Conservation (phyloP, 1,140 invertebrate genomes). For the Heliothis virescens region DNA sequence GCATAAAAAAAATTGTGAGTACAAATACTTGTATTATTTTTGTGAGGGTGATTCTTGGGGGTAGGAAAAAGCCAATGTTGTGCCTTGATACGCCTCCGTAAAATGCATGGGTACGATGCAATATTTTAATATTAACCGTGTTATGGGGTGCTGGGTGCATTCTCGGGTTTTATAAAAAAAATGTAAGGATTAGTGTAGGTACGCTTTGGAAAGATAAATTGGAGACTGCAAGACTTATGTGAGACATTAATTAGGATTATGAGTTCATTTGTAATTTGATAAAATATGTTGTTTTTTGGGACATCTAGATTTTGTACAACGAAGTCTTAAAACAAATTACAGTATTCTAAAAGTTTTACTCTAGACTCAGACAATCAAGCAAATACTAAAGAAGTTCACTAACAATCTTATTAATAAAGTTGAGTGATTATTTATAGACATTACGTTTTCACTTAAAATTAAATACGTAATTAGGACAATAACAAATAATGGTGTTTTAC, state of each 20-base stretch:
- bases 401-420: no score
- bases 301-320: no score
- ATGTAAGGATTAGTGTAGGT: conserved; percentile 69
- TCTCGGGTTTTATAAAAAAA: conserved; percentile 62
- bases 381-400: no score
- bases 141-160: conserved; percentile 79
- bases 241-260: no score
- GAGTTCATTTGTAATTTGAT: background rate
- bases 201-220: conserved; percentile 20
- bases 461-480: no score
- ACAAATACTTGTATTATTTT: conserved; percentile 83
- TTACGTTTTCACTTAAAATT: no score
- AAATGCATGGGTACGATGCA: conserved; percentile 81
- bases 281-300: no score
- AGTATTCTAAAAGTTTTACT: no score
- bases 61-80: conserved; percentile 80
- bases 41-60: conserved; percentile 77
- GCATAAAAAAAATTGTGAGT: conserved; percentile 73
- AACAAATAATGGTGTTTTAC: no score
- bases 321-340: no score
- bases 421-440: no score
- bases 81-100: conserved; percentile 67
- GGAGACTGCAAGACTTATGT: background rate
- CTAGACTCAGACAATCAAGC: no score
- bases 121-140: conserved; percentile 86